Conservation (phyloP, 1,140 invertebrate genomes). For the Lamellibrachia luymesi region DNA sequence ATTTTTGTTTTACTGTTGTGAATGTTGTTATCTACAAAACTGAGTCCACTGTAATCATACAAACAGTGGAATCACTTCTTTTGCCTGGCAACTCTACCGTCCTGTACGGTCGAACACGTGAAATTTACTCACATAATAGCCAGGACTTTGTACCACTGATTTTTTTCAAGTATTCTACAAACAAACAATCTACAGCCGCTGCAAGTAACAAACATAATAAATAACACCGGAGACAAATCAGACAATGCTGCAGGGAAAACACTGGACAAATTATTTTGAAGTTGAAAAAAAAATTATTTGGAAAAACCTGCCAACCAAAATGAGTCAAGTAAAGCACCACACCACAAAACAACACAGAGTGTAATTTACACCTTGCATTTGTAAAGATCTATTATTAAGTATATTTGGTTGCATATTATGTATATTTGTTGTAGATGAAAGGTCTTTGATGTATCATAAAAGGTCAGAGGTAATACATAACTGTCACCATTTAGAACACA, state of each 20-base stretch:
- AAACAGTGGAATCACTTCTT: background rate
- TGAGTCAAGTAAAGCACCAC: background rate
- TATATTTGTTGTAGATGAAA: background rate
- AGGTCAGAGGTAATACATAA: background rate
- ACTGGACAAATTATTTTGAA: background rate
- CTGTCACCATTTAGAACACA: background rate
- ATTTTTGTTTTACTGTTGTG: too few relatives aligned
- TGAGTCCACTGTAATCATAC: background rate
- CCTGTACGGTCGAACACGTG: background rate
- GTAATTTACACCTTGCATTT: background rate
- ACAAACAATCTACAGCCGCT: too few relatives aligned
- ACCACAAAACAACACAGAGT: background rate
- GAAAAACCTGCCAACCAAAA: background rate
- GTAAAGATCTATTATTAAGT: background rate
- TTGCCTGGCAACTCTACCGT: background rate
- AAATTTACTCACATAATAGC: background rate
- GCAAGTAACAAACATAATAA: background rate
- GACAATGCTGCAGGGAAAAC: background rate
- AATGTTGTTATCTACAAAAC: too few relatives aligned
- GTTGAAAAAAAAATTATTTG: background rate
- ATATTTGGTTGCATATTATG: background rate
- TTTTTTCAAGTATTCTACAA: background rate
- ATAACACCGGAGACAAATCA: background rate
- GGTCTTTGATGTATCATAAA: background rate
- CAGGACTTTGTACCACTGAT: background rate